phyloP scores from a whole-genome alignment of 1,140 invertebrate genomes.

The Brachionus plicatilis region DNA sequence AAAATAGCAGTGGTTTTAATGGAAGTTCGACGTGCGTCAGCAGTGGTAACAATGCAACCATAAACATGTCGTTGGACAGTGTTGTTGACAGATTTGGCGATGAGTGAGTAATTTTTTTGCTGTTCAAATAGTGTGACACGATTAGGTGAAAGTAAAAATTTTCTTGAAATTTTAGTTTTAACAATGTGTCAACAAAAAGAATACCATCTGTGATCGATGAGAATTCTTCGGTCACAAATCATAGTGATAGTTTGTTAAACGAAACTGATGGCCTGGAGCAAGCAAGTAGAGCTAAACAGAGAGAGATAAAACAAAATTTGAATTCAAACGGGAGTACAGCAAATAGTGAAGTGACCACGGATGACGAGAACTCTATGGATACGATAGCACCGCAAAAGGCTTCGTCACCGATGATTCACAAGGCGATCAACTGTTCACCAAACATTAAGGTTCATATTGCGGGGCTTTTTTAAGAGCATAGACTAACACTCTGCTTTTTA shows the following conservation, averaged over 20 bases:
- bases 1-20: conserved; percentile 10
- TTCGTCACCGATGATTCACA: conserved; percentile 13
- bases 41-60: background rate
- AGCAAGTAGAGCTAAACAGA: background rate
- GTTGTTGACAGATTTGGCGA: conserved; percentile 18
- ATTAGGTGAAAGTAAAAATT: background rate
- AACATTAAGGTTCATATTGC: conserved; percentile 11
- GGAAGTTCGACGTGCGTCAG: background rate
- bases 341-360: conserved; percentile 7
- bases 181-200: background rate
- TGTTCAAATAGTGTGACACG: too few relatives aligned
- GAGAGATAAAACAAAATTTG: conserved; percentile 19
- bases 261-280: background rate
- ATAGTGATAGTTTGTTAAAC: conserved; percentile 12
- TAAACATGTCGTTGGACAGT: conserved; percentile 3
- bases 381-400: conserved; percentile 7
- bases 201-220: conserved; percentile 22
- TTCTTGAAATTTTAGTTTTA: background rate
- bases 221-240: background rate
- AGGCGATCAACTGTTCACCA: background rate
- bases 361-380: background rate
- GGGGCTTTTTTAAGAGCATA: background rate
- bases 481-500: background rate
- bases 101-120: background rate
- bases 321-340: background rate